Conservation (phyloP, 2,888 invertebrate species). For the Trichogramma dendrolimi region DNA sequence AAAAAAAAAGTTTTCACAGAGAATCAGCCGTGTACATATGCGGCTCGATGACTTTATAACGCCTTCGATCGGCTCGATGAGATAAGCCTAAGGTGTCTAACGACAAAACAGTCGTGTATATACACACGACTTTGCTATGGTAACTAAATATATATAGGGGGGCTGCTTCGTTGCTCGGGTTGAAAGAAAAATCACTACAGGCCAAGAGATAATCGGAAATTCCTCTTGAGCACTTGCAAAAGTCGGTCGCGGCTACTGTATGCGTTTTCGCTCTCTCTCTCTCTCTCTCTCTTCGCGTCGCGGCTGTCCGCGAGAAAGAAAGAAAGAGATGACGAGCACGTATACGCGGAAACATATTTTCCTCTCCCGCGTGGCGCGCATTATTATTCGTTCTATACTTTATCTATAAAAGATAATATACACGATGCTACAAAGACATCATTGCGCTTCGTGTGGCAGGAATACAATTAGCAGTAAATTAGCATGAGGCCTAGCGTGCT, state of each 20-base stretch:
- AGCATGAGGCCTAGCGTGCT: conserved; percentile 40
- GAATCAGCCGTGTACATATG: too few relatives aligned
- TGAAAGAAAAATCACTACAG: too few relatives aligned
- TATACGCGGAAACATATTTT: conserved; percentile 9
- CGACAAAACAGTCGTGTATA: too few relatives aligned
- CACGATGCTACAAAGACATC: conserved; percentile 41
- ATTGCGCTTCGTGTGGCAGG: conserved; percentile 42
- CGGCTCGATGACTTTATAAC: too few relatives aligned
- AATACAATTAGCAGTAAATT: conserved; percentile 54
- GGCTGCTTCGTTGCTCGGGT: too few relatives aligned
- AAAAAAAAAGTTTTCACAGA: too few relatives aligned
- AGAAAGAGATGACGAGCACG: background rate
- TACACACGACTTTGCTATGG: too few relatives aligned
- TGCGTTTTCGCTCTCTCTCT: background rate
- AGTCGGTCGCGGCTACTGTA: too few relatives aligned
- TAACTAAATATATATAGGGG: too few relatives aligned
- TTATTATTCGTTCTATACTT: conserved; percentile 1
- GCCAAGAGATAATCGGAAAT: background rate
- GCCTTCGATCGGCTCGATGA: too few relatives aligned
- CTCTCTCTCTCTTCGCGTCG: background rate
- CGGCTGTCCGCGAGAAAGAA: background rate
- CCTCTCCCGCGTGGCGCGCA: background rate
- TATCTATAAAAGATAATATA: conserved; percentile 17
- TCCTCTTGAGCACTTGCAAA: background rate
- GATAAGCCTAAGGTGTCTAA: too few relatives aligned